phyloP scores from a whole-genome alignment of 2,113 vertebrate species.

The Oophaga pumilio region DNA sequence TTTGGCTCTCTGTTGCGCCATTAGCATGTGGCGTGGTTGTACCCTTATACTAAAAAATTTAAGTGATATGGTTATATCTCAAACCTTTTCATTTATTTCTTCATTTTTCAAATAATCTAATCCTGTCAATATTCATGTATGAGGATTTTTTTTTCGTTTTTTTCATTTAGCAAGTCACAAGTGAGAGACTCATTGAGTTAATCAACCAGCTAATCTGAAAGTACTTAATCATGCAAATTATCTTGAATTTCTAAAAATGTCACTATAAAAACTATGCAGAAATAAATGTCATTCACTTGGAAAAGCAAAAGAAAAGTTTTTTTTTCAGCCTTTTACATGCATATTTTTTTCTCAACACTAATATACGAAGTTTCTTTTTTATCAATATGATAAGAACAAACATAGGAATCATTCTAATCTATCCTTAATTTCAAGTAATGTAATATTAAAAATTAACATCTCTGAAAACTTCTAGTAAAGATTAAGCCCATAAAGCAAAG shows the following conservation, averaged over 20 bases:
- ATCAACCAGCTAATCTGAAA: conserved; percentile 28
- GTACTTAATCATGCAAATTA: conserved; percentile 39
- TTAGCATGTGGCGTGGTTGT: background rate
- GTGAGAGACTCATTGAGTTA: conserved; percentile 31
- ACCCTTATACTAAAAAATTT: background rate
- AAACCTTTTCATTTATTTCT: background rate
- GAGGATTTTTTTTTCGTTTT: background rate
- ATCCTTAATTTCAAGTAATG: too few species aligned
- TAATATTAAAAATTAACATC: too few species aligned
- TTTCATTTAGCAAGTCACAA: conserved; percentile 6
- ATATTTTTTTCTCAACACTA: too few species aligned
- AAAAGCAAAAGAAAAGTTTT: background rate
- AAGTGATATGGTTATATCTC: background rate
- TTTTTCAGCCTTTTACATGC: background rate
- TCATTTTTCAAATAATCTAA: background rate
- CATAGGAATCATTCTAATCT: too few species aligned
- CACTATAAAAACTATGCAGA: background rate
- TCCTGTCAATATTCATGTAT: background rate
- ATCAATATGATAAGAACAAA: too few species aligned
- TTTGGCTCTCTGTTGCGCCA: background rate
- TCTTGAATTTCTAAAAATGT: conserved; percentile 1
- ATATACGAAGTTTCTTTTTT: too few species aligned
- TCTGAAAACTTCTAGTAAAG: too few species aligned
- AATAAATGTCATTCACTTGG: background rate
- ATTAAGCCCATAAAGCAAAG: too few species aligned